phyloP scores from a whole-genome alignment of 2,888 invertebrate genomes.

The Ectemnius continuus region DNA sequence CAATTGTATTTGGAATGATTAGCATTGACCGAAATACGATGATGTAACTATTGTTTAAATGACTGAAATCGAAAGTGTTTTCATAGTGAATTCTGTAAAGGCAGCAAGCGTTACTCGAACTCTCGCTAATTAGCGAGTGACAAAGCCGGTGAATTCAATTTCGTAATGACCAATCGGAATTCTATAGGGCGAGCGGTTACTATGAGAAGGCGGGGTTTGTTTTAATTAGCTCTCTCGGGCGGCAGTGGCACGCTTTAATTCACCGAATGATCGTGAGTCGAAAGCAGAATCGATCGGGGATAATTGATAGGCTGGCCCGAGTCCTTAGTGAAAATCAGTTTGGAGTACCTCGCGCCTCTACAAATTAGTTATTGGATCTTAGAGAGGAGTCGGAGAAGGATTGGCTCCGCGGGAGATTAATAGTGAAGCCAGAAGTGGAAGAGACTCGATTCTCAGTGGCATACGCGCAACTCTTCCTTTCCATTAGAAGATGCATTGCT shows the following conservation, averaged over 20 bases:
- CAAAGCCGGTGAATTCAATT: neutral
- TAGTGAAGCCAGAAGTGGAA: too few relatives aligned
- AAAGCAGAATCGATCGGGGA: neutral
- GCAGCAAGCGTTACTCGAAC: too few relatives aligned
- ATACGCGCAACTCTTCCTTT: neutral
- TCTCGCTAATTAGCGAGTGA: too few relatives aligned
- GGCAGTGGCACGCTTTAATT: neutral
- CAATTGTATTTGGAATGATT: too few relatives aligned
- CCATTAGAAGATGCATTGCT: constrained; percentile 1
- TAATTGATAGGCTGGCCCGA: neutral
- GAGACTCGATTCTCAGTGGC: too few relatives aligned
- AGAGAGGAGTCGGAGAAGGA: too few relatives aligned
- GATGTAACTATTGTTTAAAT: too few relatives aligned
- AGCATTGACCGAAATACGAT: too few relatives aligned
- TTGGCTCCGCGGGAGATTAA: too few relatives aligned
- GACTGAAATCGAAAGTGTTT: too few relatives aligned
- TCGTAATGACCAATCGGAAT: neutral
- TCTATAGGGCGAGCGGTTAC: neutral
- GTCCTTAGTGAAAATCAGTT: too few relatives aligned
- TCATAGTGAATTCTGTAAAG: too few relatives aligned
- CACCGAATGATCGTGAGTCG: neutral
- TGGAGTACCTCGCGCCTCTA: neutral
- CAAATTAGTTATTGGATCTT: neutral
- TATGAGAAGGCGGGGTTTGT: neutral
- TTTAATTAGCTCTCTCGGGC: neutral